phyloP scores from a whole-genome alignment of 2,113 vertebrate species.

The Chaetura pelagica region DNA sequence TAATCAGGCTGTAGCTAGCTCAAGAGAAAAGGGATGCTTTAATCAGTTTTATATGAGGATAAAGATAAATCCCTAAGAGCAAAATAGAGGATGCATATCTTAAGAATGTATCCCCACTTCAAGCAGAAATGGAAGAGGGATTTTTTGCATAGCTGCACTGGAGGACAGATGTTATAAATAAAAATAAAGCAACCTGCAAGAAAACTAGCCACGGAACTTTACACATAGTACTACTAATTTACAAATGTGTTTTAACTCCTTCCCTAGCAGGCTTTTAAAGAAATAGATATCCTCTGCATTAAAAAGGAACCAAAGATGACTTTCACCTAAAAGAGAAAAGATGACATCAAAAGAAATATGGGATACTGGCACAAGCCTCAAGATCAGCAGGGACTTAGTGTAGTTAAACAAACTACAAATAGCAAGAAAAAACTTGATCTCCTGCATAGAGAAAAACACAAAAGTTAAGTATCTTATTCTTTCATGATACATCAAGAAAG shows the following conservation, averaged over 20 bases:
- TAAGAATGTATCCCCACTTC: background rate
- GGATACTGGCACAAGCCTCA: background rate
- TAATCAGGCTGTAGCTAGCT: background rate
- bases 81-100: background rate
- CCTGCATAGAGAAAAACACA: background rate
- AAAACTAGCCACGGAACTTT: background rate
- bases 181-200: background rate
- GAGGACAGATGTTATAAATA: background rate
- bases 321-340: background rate
- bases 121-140: background rate
- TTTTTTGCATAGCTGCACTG: background rate
- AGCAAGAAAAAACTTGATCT: background rate
- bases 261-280: background rate
- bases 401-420: background rate
- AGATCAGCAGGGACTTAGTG: background rate
- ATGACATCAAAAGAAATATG: background rate
- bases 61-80: background rate
- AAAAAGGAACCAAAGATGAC: background rate
- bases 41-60: background rate
- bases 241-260: background rate
- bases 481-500: background rate
- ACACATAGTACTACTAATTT: background rate
- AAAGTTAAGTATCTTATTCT: background rate
- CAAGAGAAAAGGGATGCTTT: background rate
- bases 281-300: background rate